A percentile compares a stretch with the other conserved stretches of the same genome.
phyloP scores from a whole-genome alignment of 2,113 vertebrate species.

The Trinectes maculatus region DNA sequence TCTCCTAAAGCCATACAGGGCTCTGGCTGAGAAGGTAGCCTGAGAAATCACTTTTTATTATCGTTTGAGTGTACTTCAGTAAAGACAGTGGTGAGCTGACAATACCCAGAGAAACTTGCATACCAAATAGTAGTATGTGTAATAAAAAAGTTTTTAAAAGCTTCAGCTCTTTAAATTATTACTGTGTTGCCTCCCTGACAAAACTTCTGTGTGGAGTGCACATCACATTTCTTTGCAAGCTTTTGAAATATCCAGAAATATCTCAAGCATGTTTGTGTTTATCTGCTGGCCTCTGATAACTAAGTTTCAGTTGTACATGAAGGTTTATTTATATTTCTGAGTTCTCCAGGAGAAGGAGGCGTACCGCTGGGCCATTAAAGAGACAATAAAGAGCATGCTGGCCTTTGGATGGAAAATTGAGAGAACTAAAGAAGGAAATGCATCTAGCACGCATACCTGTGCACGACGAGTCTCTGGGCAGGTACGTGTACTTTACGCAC shows the following conservation, averaged over 20 bases:
- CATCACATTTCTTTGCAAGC: constrained; percentile 7
- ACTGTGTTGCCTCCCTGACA: not conserved
- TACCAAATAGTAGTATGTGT: constrained; percentile 29
- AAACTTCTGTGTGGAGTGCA: not conserved
- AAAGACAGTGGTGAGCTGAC: constrained; percentile 22
- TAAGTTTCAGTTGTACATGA: not conserved
- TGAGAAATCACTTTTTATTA: constrained; percentile 13
- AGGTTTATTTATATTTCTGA: not conserved
- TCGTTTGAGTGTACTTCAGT: not conserved
- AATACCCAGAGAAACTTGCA: constrained; percentile 29
- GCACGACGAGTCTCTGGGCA: constrained; percentile 89
- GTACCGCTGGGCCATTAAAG: constrained; percentile 93
- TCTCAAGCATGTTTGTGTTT: not conserved
- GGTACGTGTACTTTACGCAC: constrained; percentile 68
- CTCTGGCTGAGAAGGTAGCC: constrained; percentile 92
- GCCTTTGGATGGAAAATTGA: constrained; percentile 93
- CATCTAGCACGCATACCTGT: constrained; percentile 84
- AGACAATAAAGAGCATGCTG: constrained; percentile 94
- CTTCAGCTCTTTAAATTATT: constrained; percentile 13
- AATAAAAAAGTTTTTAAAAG: constrained; percentile 49
- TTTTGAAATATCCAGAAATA: constrained; percentile 26
- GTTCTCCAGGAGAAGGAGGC: constrained; percentile 91
- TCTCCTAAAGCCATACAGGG: constrained; percentile 94
- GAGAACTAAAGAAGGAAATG: constrained; percentile 89
- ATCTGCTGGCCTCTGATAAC: constrained; percentile 11